phyloP scores from a whole-genome alignment of 2,888 invertebrate species.

The Chrysolina oricalcia region DNA sequence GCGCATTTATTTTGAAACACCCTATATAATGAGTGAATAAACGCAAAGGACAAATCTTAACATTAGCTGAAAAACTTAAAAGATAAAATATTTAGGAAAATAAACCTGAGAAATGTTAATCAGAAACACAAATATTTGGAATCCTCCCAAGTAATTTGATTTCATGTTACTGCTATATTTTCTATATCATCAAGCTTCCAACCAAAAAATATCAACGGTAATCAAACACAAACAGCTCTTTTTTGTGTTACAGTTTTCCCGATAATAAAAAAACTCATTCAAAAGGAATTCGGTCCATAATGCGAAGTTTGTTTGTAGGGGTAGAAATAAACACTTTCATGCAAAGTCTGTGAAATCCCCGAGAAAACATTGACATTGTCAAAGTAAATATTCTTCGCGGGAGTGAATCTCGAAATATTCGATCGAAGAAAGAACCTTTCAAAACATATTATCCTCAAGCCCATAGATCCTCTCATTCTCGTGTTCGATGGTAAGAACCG shows the following conservation, averaged over 20 bases:
- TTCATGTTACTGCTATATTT: neutral
- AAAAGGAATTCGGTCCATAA: neutral
- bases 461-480: neutral
- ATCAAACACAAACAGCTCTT: neutral
- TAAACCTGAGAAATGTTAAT: too few species aligned
- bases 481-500: neutral
- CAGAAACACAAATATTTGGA: neutral
- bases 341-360: slow-evolving; percentile 40
- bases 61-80: too few species aligned
- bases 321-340: slow-evolving; percentile 42
- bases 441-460: neutral
- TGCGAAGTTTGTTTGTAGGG: slow-evolving; percentile 26
- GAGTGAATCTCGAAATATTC: slow-evolving; percentile 31
- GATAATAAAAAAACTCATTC: neutral
- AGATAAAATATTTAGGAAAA: too few species aligned
- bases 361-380: slow-evolving; percentile 43
- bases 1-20: too few species aligned
- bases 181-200: too few species aligned
- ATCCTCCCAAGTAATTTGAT: neutral
- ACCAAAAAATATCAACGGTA: neutral
- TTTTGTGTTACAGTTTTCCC: neutral
- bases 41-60: too few species aligned
- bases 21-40: too few species aligned
- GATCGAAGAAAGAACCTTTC: slow-evolving; percentile 13
- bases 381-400: slow-evolving; percentile 42